phyloP scores from a whole-genome alignment of 2,797 vertebrate species.

The Gephyroberyx darwinii region DNA sequence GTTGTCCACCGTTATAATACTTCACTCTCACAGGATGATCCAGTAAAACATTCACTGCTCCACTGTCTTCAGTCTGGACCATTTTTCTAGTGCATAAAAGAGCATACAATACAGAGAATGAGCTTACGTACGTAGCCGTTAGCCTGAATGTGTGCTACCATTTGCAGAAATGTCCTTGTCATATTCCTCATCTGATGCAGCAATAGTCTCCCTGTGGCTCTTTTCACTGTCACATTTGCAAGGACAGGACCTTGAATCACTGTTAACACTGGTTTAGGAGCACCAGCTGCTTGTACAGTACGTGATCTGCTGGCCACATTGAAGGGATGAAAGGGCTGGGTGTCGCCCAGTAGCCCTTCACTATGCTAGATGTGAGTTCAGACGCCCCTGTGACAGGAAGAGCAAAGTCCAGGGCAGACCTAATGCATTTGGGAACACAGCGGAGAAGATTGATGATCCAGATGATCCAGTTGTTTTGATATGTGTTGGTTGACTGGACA shows the following conservation, averaged over 20 bases:
- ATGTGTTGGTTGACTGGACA: slow-evolving; percentile 8
- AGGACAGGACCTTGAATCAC: slow-evolving; percentile 16
- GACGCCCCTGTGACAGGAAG: slow-evolving; percentile 42
- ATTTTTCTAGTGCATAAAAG: not conserved
- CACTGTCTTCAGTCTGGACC: not conserved
- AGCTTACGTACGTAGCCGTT: slow-evolving; percentile 8
- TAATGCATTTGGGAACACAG: slow-evolving; percentile 1
- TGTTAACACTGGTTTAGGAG: slow-evolving; percentile 7
- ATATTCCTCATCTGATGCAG: not conserved
- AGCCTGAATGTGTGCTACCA: not conserved
- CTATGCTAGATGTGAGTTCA: slow-evolving; percentile 50
- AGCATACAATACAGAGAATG: slow-evolving; percentile 1
- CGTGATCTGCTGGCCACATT: slow-evolving; percentile 60
- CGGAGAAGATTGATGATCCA: slow-evolving; percentile 22
- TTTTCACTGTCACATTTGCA: slow-evolving; percentile 13
- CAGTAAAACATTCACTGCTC: not conserved
- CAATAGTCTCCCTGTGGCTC: not conserved
- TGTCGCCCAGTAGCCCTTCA: slow-evolving; percentile 57
- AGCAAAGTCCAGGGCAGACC: slow-evolving; percentile 43
- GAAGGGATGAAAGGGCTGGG: slow-evolving; percentile 33
- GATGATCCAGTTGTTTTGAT: slow-evolving; percentile 47
- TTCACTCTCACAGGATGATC: slow-evolving; percentile 23
- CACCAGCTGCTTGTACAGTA: slow-evolving; percentile 24
- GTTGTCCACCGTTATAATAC: not conserved
- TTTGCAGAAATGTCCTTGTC: not conserved